Base-by-base conservation (phyloP, 2,888 invertebrate genomes). In the Zygaena filipendulae region DNA sequence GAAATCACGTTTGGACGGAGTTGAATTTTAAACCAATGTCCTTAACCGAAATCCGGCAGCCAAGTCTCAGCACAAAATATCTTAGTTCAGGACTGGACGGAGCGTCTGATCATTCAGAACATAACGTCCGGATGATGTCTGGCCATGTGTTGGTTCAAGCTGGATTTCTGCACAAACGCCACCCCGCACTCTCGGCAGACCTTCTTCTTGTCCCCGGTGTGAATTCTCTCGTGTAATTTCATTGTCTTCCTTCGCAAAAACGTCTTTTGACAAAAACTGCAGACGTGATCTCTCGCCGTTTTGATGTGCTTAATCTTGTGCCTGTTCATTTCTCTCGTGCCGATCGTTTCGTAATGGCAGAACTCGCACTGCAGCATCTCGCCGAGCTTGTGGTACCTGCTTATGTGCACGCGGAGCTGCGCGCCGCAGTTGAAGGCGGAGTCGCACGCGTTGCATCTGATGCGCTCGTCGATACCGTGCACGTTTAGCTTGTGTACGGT, bases 301-400 rank as follows among this genome's bases (percentile, higher is more conserved):
- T 59, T n/a, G n/a, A n/a, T 70, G 25, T 81, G 81, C 11, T 56
- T 66, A n/a, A 59, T 56, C 32, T 61, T 66, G n/a, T 75, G 74
- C 21, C 63, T 75, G 29, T 62, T 58, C 45, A 72, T 36, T 14
- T 52, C 43, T 14, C 54, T 54, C 16, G 52, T 45, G 19, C 61
- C 63, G 19, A 62, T 69, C 0, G 63, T 53, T 14, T 68, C 70
- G 27, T 60, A 74, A 0, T 72, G 70, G 26, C 74, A 75, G 2
- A 47, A 40, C 2, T 59, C 51, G 18, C 74, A 75, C 13, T 61
- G 60, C 10, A 53, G n/a, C n/a, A n/a, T n/a, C n/a, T n/a, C n/a
- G n/a, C n/a, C n/a, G n/a, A n/a, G n/a, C n/a, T n/a, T n/a, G n/a
- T n/a, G n/a, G n/a, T n/a, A n/a, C n/a, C n/a, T n/a, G n/a, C n/a